Conservation (phyloP, 2,113 vertebrate species). For the Todiramphus chloris region DNA sequence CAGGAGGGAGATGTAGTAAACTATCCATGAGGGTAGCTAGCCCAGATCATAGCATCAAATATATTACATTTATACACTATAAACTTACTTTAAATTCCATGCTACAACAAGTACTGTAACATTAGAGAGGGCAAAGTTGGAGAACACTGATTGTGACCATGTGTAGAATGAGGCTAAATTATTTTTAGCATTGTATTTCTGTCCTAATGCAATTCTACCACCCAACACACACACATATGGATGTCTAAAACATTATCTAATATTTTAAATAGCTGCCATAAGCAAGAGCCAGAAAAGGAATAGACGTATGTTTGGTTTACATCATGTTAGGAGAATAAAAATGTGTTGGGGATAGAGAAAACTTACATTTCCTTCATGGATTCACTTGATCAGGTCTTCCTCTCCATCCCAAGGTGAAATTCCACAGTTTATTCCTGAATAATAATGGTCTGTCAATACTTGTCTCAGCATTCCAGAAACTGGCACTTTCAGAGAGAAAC, state of each 20-base stretch:
- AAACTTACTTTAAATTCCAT: slow-evolving; percentile 40
- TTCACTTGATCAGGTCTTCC: neutral
- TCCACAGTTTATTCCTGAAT: neutral
- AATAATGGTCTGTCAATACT: neutral
- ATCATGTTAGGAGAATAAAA: neutral
- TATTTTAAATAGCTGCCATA: neutral
- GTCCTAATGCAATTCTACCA: neutral
- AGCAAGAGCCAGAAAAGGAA: slow-evolving; percentile 14
- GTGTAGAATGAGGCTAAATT: slow-evolving; percentile 7
- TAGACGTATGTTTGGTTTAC: neutral
- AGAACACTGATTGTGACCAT: slow-evolving; percentile 21
- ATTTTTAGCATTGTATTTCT: slow-evolving; percentile 31
- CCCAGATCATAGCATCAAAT: neutral
- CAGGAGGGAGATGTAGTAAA: slow-evolving; percentile 32
- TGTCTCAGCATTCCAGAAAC: neutral
- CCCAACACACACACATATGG: neutral
- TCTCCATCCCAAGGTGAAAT: neutral
- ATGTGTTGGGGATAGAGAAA: neutral
- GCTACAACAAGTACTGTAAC: slow-evolving; percentile 21
- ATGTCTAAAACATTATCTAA: slow-evolving; percentile 15
- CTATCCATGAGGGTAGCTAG: neutral
- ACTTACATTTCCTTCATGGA: neutral
- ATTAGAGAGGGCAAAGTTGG: slow-evolving; percentile 25
- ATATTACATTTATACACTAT: neutral
- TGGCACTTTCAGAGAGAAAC: neutral